Base-by-base conservation (phyloP, 2,113 vertebrate genomes). In the Pyrgilauda ruficollis region DNA sequence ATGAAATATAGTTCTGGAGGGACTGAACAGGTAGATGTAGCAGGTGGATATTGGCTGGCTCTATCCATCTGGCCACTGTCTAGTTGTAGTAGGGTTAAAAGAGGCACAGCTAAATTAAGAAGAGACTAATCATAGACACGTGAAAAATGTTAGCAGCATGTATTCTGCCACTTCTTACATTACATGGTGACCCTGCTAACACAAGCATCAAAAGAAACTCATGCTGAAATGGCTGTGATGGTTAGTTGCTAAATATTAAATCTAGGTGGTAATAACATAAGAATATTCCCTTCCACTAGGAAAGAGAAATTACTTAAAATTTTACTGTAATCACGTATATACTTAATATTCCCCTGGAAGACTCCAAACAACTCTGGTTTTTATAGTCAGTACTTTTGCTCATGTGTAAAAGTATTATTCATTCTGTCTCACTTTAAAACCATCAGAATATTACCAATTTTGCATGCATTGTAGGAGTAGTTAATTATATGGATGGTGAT, bases 121-220 rank as follows among this genome's bases (percentile, higher is more conserved):
- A 62, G 59, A 59, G 41, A 37, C 85, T 88, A 86, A 90, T 93
- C 61, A 52, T 2, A 84, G 85, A 81, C 23, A 90, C 4, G 15
- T 93, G 68, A 93, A 95, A 96, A 95, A 92, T 78, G 90, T 92
- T 93, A 93, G 66, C 85, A 81, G 88, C 55, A 7, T 72, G 82
- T 93, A 81, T 95, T 88, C 87, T 93, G 72, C 61, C 79, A 78
- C 83, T 77, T 88, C 82, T 74, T 84, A n/a, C 7, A 10, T 93
- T 94, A 88, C 88, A 78, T 35, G 49, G 47, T 92, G 94, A 94
- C 75, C 61, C 68, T 31, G 31, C 82, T 92, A 80, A 72, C 41
- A 67, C 35, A 96, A 77, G 28, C 35, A 72, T 92, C 41, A 94
- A 84, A 89, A 89, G 43, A 84, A 91, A 75, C 59, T 91, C 49